Evolutionary conservation across 2,797 vertebrate genomes (phyloP).

Genomic region (Lithobates sylvaticus): DNA sequence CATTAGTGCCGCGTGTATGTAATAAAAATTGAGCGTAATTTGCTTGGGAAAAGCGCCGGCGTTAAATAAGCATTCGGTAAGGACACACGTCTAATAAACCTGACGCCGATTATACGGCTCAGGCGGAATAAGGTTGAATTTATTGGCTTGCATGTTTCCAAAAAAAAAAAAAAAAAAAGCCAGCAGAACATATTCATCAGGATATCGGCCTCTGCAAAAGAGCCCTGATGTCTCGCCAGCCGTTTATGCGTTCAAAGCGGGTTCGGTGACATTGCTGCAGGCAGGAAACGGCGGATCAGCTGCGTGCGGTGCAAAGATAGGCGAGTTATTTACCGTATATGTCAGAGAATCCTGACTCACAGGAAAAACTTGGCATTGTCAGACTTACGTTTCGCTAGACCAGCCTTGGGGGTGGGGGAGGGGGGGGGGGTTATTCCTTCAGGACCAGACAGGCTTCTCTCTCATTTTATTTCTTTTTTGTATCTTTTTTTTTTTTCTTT

Average conservation of each 20-base stretch:
- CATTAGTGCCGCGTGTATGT: background rate
- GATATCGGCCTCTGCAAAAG: background rate
- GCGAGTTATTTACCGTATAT: background rate
- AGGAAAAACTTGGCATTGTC: no score
- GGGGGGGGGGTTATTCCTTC: no score
- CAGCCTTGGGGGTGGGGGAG: no score
- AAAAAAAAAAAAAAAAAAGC: no score
- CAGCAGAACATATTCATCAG: background rate
- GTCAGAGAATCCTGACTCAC: background rate
- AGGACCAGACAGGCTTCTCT: no score
- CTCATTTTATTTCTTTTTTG: no score
- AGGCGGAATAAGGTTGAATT: background rate
- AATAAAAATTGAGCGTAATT: background rate
- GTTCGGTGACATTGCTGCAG: background rate
- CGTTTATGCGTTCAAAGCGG: background rate
- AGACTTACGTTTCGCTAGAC: no score
- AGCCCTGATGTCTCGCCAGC: background rate
- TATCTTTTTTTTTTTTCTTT: no score
- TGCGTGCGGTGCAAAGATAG: background rate
- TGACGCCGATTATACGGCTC: background rate
- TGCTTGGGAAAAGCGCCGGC: background rate
- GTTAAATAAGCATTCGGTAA: constrained; percentile 6
- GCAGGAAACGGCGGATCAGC: background rate
- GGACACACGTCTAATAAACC: constrained; percentile 1
- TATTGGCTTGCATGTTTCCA: background rate